Evolutionary conservation across 2,113 vertebrate species (phyloP), one percentile per base, ranked within the genome.

Genomic region (Thomomys bottae): DNA sequence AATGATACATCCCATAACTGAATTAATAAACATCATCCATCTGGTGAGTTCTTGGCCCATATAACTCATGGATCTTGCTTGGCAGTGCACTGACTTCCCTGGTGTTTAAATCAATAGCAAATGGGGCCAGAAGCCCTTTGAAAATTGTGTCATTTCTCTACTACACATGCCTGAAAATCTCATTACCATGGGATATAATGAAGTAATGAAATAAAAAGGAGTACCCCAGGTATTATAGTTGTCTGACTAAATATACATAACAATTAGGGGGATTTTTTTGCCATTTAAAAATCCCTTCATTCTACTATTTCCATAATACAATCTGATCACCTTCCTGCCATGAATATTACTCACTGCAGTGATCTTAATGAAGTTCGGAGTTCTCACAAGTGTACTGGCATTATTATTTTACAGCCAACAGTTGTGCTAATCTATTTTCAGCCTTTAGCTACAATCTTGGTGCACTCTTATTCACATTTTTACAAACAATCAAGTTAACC

Each of bases 381-480:
- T 67, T 26, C 3, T 26, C 18, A 28, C 61, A 4, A 59, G 18
- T 12, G 1, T 36, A 24, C 0, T 24, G 24, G 15, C 6, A 1
- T 54, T 21, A 11, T 67, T n/a, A 45, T 80, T 84, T 76, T 83
- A 30, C 28, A 59, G 40, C 6, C 12, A 42, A 23, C 1, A 10
- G 2, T 64, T 45, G 17, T 70, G 11, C 2, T 86, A 10, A 26
- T 17, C 32, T 15, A n/a, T 87, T 49, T 80, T 17, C 12, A 54
- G 6, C 12, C n/a, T 87, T 61, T 80, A 76, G 45, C 8, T 87
- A 21, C 4, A 59, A 32, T 71, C 18, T 4, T 89, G n/a, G 11
- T 54, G 92, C 23, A 71, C 72, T 72, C 4, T 66, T 26, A 75
- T 85, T 89, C 32, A 75, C 4, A 7, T 87, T 77, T 77, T 83